A percentile compares a stretch with the other conserved stretches of the same genome.
Evolutionary conservation across 1,140 invertebrate genomes (phyloP).

Genomic region (Batillaria attramentaria): DNA sequence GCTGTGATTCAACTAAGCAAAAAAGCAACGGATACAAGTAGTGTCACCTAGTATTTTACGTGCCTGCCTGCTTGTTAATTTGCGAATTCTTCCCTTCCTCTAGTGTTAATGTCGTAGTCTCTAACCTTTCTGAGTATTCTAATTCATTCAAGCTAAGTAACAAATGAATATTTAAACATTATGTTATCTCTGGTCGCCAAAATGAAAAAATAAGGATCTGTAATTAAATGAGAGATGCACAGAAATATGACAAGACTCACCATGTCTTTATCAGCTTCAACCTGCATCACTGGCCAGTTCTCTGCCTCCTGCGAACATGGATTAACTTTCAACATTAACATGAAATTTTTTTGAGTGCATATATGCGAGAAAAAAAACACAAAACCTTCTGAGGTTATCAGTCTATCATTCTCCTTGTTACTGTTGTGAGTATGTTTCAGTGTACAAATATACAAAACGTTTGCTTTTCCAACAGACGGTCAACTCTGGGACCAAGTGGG

Average conservation of each 20-base stretch:
- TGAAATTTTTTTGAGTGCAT: too few species aligned
- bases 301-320: constrained; percentile 16
- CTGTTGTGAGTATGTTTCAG: constrained; percentile 11
- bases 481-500: too few species aligned
- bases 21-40: not conserved
- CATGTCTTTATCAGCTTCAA: constrained; percentile 38
- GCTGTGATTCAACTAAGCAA: not conserved
- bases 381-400: not conserved
- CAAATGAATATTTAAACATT: too few species aligned
- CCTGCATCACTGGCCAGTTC: not conserved
- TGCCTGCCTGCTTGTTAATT: too few species aligned
- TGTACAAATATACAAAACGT: not conserved
- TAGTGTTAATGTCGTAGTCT: too few species aligned
- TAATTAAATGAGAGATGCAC: too few species aligned
- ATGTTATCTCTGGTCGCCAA: too few species aligned
- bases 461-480: not conserved
- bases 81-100: too few species aligned
- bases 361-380: not conserved
- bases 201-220: too few species aligned
- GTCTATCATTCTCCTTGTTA: not conserved
- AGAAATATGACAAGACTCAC: constrained; percentile 34
- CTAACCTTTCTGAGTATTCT: too few species aligned
- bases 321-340: not conserved
- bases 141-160: too few species aligned
- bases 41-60: not conserved